Percentiles rank a stretch among this genome's conserved stretches.
These are phyloP conservation scores for Leucopsar rothschildi DNA, from an alignment of 2,113 vertebrate genomes.

Conservation along the genomic window DNA sequence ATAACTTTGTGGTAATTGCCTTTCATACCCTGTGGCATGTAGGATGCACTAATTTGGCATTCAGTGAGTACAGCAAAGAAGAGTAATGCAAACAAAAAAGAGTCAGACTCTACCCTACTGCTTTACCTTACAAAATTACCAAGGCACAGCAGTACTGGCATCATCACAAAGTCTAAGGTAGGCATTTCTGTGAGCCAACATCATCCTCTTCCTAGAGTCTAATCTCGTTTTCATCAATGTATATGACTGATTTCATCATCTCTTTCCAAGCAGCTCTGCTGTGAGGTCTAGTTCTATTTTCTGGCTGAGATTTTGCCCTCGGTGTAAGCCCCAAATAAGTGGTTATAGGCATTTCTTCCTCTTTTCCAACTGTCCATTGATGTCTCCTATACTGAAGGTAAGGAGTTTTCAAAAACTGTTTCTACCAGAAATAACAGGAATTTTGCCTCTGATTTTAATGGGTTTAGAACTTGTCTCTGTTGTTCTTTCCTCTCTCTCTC, in stretches of 20 bases:
- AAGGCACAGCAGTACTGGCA: background rate
- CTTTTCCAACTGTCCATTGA: background rate
- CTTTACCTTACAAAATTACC: background rate
- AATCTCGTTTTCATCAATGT: background rate
- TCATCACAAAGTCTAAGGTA: background rate
- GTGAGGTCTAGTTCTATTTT: background rate
- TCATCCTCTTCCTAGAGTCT: background rate
- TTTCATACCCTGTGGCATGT: slow-evolving; percentile 53
- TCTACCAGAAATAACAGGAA: background rate
- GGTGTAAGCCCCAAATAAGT: background rate
- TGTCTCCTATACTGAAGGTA: background rate
- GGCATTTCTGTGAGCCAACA: background rate
- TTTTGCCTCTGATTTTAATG: background rate
- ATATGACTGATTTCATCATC: background rate
- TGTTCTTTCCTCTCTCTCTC: background rate
- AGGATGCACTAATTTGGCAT: slow-evolving; percentile 53
- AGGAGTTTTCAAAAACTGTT: background rate
- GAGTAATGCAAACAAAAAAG: slow-evolving; percentile 24
- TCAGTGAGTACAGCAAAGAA: slow-evolving; percentile 32
- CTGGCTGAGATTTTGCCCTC: background rate
- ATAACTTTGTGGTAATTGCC: slow-evolving; percentile 62
- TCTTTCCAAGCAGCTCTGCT: background rate
- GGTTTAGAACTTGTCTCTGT: background rate
- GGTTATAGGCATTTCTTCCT: background rate
- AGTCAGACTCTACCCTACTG: background rate